phyloP scores from a whole-genome alignment of 2,797 vertebrate genomes.

The Toxotes lorentzi region DNA sequence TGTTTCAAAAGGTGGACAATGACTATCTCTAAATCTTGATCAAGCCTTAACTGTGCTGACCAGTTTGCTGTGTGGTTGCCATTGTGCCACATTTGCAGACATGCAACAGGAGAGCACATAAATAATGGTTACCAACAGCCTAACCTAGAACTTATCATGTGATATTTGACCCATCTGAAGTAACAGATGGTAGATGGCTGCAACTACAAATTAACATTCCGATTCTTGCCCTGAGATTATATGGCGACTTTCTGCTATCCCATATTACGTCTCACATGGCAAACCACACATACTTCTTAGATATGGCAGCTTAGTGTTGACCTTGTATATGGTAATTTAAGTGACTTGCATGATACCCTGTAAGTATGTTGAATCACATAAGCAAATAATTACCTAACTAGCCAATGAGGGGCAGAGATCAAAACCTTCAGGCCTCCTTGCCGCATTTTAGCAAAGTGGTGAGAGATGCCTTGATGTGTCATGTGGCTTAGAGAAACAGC shows the following conservation, averaged over 20 bases:
- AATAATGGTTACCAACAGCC: constrained; percentile 7
- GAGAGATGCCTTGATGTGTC: constrained; percentile 59
- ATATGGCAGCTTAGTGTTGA: constrained; percentile 19
- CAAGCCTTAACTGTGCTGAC: not conserved
- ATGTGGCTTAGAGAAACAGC: constrained; percentile 54
- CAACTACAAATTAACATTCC: constrained; percentile 7
- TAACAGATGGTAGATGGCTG: not conserved
- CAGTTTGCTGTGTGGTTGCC: not conserved
- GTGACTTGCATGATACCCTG: not conserved
- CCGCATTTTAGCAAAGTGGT: constrained; percentile 56
- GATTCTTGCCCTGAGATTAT: not conserved
- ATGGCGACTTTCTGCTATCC: not conserved
- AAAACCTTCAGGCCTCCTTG: constrained; percentile 11
- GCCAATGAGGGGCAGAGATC: not conserved
- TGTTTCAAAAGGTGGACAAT: not conserved
- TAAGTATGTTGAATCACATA: constrained; percentile 22
- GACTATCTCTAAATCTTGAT: not conserved
- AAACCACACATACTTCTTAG: constrained; percentile 5
- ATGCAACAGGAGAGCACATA: not conserved
- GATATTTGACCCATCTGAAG: not conserved
- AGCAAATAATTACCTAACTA: constrained; percentile 10
- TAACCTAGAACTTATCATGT: not conserved
- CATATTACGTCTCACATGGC: not conserved
- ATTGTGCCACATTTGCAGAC: not conserved
- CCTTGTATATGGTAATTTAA: not conserved